Evolutionary conservation across 2,113 vertebrate species (phyloP).

Genomic region (Peromyscus californicus): DNA sequence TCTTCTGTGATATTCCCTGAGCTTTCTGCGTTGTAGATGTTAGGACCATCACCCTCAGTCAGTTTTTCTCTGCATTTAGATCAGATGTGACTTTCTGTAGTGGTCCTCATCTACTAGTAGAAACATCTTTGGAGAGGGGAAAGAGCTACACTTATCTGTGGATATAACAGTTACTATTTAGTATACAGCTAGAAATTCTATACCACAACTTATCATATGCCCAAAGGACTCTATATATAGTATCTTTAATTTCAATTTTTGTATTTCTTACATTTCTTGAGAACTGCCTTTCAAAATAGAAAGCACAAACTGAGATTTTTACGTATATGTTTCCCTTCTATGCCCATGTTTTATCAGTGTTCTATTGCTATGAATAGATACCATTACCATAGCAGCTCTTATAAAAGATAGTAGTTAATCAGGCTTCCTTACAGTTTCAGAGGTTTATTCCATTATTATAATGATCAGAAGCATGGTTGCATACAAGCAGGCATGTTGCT

Average conservation of each 20-base stretch:
- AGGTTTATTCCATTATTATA: neutral
- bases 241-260: conserved; percentile 34
- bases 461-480: neutral
- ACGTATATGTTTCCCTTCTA: neutral
- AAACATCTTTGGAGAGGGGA: neutral
- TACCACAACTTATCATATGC: too few species aligned
- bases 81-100: neutral
- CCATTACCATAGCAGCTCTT: neutral
- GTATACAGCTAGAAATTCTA: neutral
- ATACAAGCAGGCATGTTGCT: neutral
- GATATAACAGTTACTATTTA: neutral
- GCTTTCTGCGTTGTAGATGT: neutral
- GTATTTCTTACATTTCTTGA: conserved; percentile 35
- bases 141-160: neutral
- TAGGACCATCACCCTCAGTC: neutral
- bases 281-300: conserved; percentile 1
- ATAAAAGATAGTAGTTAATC: neutral
- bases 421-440: neutral
- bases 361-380: neutral
- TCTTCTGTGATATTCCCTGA: neutral
- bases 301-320: conserved; percentile 7
- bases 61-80: neutral
- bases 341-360: neutral
- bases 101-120: neutral
- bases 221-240: neutral